These are phyloP conservation scores for Leptoteleia sp. DNA, from an alignment of 1,140 invertebrate species.

Conservation along the genomic window DNA sequence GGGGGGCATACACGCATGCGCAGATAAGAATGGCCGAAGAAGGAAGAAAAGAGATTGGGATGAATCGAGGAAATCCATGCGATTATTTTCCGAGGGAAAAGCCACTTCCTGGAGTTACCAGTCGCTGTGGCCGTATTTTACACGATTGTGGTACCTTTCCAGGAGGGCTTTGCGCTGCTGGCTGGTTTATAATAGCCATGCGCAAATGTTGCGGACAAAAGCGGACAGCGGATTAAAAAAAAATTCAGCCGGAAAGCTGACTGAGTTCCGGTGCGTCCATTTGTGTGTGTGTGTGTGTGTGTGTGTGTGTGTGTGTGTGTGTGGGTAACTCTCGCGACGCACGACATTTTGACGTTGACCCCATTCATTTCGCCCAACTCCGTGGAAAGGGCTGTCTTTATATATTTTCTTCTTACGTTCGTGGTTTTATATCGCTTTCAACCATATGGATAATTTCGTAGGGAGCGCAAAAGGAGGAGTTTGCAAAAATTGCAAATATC, in stretches of 20 bases:
- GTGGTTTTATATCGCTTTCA: conserved; percentile 54
- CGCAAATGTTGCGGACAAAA: conserved; percentile 66
- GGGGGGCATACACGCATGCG: conserved; percentile 36
- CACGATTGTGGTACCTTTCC: conserved; percentile 67
- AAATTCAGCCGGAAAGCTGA: conserved; percentile 67
- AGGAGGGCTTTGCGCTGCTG: conserved; percentile 59
- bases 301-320: no score
- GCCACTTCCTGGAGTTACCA: conserved; percentile 67
- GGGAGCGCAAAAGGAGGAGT: conserved; percentile 43
- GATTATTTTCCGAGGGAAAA: conserved; percentile 66
- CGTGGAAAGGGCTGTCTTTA: conserved; percentile 57
- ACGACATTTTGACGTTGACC: conserved; percentile 66
- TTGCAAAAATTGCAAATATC: conserved; percentile 48
- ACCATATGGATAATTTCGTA: conserved; percentile 58
- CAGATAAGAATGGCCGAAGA: conserved; percentile 41
- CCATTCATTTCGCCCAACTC: conserved; percentile 58
- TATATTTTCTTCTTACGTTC: conserved; percentile 61
- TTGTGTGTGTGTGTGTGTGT: no score
- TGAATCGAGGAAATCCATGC: conserved; percentile 58
- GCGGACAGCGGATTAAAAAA: conserved; percentile 65
- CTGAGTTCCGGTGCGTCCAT: conserved; percentile 67
- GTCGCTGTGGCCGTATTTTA: conserved; percentile 67
- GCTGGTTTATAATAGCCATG: conserved; percentile 66
- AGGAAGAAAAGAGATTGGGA: conserved; percentile 31
- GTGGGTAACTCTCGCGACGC: conserved; percentile 57